Evolutionary conservation across 2,888 invertebrate genomes (phyloP), one percentile per base, ranked within the genome.

Genomic region (Mesochorus sp.): DNA sequence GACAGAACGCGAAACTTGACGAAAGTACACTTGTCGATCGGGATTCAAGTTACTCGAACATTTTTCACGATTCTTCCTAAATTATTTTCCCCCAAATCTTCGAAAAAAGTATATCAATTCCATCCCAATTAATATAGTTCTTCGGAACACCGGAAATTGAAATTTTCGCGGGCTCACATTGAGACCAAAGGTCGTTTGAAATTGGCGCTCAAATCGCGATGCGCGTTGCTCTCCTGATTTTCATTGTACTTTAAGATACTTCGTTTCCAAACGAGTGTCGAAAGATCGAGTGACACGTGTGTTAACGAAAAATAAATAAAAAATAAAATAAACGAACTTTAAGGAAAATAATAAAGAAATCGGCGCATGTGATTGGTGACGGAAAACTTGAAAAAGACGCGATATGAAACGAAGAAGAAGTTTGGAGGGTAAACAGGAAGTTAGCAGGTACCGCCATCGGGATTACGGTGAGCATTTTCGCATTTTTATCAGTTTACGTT

Each of bases 381-480:
- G n/a, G n/a, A n/a, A 3, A 34, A 17, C 12, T 53, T 53, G 8
- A 8, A 31, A 31, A 12, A 2, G 4, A 31, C n/a, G n/a, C 21
- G 34, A 34, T 17, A 87, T 84, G 85, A 88, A 84, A 82, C 82
- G 82, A 31, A 82, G 84, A 75, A 82, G 84, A 57, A 81, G 82
- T 71, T 64, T 74, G 28, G 82, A 87, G 34, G 79, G 79, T 19
- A 61, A 59, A 24, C 47, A 72, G 17, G 82, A 83, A 19, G 79
- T 64, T 24, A 42, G 61, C 19, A 85, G 85, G 31, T 84, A 82
- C 62, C 81, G 83, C 24, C 82, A 78, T 14, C 79, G 79, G 26
- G 84, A 84, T 8, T 86, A 84, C 67, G 84, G 88, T 88, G 59
- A 87, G 87, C 28, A n/a, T 17, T 3, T 51, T 47, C 8, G 28